Conservation (phyloP, 2,113 vertebrate species). For the Hylia prasina region DNA sequence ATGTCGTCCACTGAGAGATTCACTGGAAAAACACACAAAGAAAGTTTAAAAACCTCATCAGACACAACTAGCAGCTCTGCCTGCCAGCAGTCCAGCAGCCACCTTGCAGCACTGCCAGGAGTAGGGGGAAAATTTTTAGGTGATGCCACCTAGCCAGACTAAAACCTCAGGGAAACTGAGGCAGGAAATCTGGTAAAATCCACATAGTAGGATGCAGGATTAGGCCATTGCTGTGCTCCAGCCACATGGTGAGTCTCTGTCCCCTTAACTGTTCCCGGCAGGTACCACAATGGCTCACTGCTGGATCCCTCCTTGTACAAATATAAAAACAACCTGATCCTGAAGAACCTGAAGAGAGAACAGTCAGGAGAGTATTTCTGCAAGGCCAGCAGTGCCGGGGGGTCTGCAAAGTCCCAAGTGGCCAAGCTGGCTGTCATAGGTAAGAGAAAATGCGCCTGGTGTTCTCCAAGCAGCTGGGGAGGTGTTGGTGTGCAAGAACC, state of each 20-base stretch:
- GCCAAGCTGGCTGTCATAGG: constrained; percentile 85
- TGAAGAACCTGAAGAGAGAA: constrained; percentile 79
- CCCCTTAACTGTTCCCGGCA: constrained; percentile 42
- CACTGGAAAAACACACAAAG: not conserved
- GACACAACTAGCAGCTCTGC: not conserved
- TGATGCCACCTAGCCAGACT: not conserved
- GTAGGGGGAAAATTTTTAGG: not conserved
- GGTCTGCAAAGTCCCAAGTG: constrained; percentile 82
- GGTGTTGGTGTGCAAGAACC: not conserved
- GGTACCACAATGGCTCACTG: constrained; percentile 90
- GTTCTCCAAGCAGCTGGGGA: not conserved
- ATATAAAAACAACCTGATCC: constrained; percentile 80
- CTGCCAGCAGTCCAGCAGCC: not conserved
- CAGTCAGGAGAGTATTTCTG: constrained; percentile 92
- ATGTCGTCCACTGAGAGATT: not conserved
- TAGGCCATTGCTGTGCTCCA: not conserved
- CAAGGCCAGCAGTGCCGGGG: constrained; percentile 84
- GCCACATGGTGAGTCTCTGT: not conserved
- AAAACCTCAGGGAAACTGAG: not conserved
- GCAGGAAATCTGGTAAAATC: not conserved
- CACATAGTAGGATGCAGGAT: not conserved
- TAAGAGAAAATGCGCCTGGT: constrained; percentile 34
- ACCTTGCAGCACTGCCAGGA: not conserved
- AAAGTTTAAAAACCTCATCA: not conserved
- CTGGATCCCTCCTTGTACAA: constrained; percentile 77